Conservation (phyloP, 2,797 vertebrate species). For the Ciconia nigra region DNA sequence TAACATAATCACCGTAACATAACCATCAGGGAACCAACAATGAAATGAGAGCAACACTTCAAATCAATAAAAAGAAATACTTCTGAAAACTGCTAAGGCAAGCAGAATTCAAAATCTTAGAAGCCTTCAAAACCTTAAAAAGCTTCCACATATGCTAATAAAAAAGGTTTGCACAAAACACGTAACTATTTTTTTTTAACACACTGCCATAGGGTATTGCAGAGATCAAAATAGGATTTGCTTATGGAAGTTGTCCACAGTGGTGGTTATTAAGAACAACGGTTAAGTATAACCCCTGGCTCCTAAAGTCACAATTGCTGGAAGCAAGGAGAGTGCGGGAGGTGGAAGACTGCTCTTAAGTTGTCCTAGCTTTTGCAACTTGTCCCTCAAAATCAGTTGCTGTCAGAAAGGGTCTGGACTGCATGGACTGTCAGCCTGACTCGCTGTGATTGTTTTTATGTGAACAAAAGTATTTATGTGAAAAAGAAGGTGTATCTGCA, state of each 20-base stretch:
- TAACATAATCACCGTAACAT: background rate
- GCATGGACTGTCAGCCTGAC: background rate
- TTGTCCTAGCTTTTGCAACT: background rate
- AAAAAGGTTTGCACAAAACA: background rate
- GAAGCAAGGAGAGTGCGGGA: background rate
- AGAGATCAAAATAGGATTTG: background rate
- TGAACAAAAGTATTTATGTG: background rate
- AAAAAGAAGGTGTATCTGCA: background rate
- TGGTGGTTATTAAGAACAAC: background rate
- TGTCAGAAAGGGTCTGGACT: background rate
- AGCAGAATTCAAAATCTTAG: background rate
- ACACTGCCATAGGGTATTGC: background rate
- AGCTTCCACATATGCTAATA: background rate
- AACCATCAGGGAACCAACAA: background rate
- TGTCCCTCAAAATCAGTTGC: background rate
- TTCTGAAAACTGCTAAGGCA: background rate
- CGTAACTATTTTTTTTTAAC: accelerated
- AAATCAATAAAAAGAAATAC: background rate
- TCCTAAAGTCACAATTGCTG: background rate
- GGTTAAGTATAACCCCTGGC: background rate
- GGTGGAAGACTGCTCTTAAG: background rate
- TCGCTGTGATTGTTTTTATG: background rate
- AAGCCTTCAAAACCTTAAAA: background rate
- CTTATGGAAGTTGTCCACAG: background rate
- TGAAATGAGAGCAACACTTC: background rate